Percentiles rank a stretch among this genome's conserved stretches.
Evolutionary conservation across 2,888 invertebrate species (phyloP).

Genomic region (Melanophora roralis): DNA sequence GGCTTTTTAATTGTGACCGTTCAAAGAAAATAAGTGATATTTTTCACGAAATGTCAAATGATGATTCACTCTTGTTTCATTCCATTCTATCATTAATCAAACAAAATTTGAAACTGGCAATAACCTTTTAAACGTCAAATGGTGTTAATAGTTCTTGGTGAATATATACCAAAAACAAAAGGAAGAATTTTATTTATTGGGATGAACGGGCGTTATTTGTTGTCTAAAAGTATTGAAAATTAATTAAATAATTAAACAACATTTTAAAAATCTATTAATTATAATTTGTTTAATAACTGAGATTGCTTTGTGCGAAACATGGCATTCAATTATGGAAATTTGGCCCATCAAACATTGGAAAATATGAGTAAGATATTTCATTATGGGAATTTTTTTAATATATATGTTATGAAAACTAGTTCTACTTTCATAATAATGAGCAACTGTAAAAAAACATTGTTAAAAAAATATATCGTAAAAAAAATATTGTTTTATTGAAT

Average conservation of each 20-base stretch:
- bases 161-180: neutral
- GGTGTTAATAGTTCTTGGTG: neutral
- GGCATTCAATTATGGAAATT: slow-evolving; percentile 71
- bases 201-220: slow-evolving; percentile 35
- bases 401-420: too few relatives aligned
- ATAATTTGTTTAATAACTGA: neutral
- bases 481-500: too few relatives aligned
- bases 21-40: slow-evolving; percentile 10
- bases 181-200: neutral
- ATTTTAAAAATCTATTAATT: neutral
- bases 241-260: neutral
- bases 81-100: too few relatives aligned
- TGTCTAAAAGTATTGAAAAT: neutral
- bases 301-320: slow-evolving; percentile 58
- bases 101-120: slow-evolving; percentile 12
- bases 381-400: neutral
- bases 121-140: neutral
- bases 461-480: too few relatives aligned
- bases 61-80: too few relatives aligned
- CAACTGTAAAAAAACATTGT: too few relatives aligned
- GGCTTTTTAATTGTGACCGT: slow-evolving; percentile 23
- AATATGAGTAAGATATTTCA: slow-evolving; percentile 71
- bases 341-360: slow-evolving; percentile 64
- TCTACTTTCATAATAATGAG: too few relatives aligned
- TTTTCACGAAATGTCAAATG: slow-evolving; percentile 39